phyloP scores from a whole-genome alignment of 2,113 vertebrate genomes.

The Alligator mississippiensis region DNA sequence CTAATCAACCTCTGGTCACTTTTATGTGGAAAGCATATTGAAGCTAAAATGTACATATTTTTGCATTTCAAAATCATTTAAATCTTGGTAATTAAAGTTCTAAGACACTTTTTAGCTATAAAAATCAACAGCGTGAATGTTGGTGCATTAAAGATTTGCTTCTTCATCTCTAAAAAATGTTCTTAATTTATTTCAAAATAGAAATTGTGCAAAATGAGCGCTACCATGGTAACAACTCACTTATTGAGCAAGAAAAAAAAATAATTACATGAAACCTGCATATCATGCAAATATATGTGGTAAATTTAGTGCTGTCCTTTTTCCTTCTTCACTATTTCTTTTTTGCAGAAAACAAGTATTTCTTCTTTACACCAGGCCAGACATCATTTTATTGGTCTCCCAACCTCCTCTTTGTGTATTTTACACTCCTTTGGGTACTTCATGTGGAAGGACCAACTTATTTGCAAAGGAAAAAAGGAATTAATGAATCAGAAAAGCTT shows the following conservation, averaged over 20 bases:
- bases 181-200: conserved; percentile 61
- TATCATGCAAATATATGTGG: conserved; percentile 51
- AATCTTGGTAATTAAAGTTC: neutral
- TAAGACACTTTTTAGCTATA: neutral
- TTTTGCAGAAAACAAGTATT: conserved; percentile 50
- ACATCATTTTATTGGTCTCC: conserved; percentile 51
- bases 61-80: neutral
- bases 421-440: conserved; percentile 48
- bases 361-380: conserved; percentile 39
- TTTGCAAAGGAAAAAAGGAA: conserved; percentile 62
- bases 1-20: neutral
- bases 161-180: conserved; percentile 38
- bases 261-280: conserved; percentile 66
- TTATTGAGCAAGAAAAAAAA: conserved; percentile 68
- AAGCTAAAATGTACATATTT: neutral
- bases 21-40: neutral
- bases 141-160: neutral
- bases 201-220: conserved; percentile 58
- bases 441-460: conserved; percentile 58
- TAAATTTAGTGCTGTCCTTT: conserved; percentile 55
- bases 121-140: neutral
- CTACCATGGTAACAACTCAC: conserved; percentile 71
- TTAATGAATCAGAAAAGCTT: conserved; percentile 74
- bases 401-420: conserved; percentile 55
- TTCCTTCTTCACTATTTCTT: neutral